phyloP scores from a whole-genome alignment of 2,113 vertebrate species.

The Polyodon spathula region DNA sequence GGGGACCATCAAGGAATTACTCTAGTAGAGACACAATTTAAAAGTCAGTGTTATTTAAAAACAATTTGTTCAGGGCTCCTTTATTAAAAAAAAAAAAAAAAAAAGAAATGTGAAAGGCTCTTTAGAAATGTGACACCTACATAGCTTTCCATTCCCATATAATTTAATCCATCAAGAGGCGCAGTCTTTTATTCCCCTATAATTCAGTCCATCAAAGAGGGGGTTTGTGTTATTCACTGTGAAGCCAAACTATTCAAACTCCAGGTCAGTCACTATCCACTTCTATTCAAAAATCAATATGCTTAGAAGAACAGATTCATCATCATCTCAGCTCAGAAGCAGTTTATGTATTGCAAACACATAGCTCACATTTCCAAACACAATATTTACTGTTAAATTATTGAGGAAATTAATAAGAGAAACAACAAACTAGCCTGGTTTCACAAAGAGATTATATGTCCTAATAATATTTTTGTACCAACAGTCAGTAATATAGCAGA shows the following conservation, averaged over 20 bases:
- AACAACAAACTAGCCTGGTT: no score
- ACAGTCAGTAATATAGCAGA: no score
- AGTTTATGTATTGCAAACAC: no score
- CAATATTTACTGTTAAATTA: no score
- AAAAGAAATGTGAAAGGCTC: no score
- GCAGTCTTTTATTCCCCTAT: neutral
- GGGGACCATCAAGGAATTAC: constrained; percentile 66
- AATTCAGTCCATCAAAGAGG: constrained; percentile 13
- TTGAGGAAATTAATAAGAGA: no score
- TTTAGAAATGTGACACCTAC: constrained; percentile 25
- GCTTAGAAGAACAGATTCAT: constrained; percentile 3
- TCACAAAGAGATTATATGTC: no score
- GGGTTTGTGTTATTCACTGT: constrained; percentile 14
- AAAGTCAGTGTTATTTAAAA: constrained; percentile 26
- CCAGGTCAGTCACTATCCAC: constrained; percentile 21
- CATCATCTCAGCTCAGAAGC: no score
- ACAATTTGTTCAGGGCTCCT: constrained; percentile 20
- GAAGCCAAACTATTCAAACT: constrained; percentile 24
- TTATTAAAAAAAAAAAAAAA: constrained; percentile 25
- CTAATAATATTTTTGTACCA: no score
- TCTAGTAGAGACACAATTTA: constrained; percentile 35
- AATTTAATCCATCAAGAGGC: constrained; percentile 19
- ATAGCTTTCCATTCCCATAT: constrained; percentile 24
- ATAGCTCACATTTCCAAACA: no score
- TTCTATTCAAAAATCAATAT: constrained; percentile 25